These are phyloP conservation scores for Eristalis pertinax DNA, from an alignment of 2,888 invertebrate species.

Conservation along the genomic window DNA sequence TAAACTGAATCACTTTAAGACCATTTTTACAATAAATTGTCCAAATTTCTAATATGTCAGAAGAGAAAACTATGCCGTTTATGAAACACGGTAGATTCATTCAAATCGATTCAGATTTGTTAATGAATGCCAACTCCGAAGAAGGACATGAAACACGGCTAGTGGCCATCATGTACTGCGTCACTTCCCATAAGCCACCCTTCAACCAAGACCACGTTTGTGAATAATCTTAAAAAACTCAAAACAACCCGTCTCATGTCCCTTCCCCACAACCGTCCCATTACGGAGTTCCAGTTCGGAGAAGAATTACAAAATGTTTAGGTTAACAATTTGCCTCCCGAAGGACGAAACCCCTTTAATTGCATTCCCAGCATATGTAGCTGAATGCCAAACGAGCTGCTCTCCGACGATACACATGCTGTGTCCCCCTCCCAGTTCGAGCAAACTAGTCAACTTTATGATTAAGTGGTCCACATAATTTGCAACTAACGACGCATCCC, in stretches of 20 bases:
- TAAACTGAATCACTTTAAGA: too few relatives aligned
- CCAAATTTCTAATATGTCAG: too few relatives aligned
- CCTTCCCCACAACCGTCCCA: background rate
- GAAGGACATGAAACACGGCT: too few relatives aligned
- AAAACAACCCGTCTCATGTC: background rate
- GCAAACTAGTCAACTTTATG: conserved; percentile 7
- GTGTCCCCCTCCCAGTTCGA: background rate
- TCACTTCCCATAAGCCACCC: too few relatives aligned
- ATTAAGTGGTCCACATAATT: conserved; percentile 21
- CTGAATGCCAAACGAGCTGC: background rate
- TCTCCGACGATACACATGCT: background rate
- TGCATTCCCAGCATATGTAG: background rate
- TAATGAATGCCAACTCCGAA: too few relatives aligned
- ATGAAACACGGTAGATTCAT: too few relatives aligned
- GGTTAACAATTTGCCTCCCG: background rate
- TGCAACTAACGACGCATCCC: conserved; percentile 14
- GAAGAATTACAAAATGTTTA: background rate
- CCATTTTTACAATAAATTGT: too few relatives aligned
- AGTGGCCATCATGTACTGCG: too few relatives aligned
- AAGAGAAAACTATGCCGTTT: too few relatives aligned
- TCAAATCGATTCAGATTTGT: too few relatives aligned
- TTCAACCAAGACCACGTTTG: too few relatives aligned
- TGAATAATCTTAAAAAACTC: too few relatives aligned
- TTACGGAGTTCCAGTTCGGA: background rate
- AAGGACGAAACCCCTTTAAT: background rate